Evolutionary conservation across 1,140 invertebrate species (phyloP), one percentile per base, ranked within the genome.

Genomic region (Dendroctonus valens): DNA sequence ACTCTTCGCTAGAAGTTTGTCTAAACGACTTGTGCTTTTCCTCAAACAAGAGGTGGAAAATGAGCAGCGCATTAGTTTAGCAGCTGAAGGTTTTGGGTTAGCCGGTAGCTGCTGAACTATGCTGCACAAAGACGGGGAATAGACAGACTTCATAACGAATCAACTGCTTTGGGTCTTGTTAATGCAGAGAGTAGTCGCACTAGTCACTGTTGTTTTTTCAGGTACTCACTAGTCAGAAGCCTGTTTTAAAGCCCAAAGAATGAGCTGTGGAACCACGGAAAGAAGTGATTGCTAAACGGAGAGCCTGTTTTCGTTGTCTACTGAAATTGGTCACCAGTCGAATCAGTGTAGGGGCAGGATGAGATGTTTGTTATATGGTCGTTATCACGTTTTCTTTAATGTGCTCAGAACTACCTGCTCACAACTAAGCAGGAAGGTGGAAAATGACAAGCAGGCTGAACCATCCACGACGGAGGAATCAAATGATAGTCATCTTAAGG

Each of bases 1-100:
- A 7, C 8, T 11, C 26, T 39, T n/a, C 58, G 7, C 6, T 61
- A 8, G 49, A 61, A 53, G 38, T 14, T 51, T 3, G 44, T 38
- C 41, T 61, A 8, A 53, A 61, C 11, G 37, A 9, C 40, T 51
- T 7, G 50, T 51, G 57, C n/a, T 15, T 11, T 59, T 59, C 46
- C 44, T 59, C 8, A 44, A 15, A 37, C 41, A 59, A 14, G 57
- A 59, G 44, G 57, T 59, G 15, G 57, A 59, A 42, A 59, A 59
- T 42, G 57, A 59, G 57, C 57, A 59, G 38, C 40, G 44, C 11
- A 6, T 59, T 12, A 46, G 15, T 37, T 38, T 59, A 15, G 57
- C 57, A 7, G 41, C 57, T 8, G 57, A 59, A 42, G 7, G 41
- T 11, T 59, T 59, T 49, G 57, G 57, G 46, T 46, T 59, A 12